Conservation (phyloP, 2,888 invertebrate species). For the Microdon myrmicae region DNA sequence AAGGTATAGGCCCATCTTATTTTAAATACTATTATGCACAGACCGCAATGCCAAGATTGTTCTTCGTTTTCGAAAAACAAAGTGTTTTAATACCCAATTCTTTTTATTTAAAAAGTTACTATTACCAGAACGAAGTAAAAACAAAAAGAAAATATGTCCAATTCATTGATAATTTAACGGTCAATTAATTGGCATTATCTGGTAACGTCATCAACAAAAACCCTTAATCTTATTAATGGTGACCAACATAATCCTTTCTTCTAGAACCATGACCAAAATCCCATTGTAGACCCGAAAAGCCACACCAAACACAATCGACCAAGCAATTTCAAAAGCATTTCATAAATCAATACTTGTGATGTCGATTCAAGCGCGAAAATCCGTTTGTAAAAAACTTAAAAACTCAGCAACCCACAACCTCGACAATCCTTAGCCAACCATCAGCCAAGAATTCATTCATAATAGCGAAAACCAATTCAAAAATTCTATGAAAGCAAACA, state of each 20-base stretch:
- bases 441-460: slow-evolving; percentile 26
- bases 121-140: no score
- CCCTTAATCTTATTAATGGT: slow-evolving; percentile 24
- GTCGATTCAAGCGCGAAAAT: slow-evolving; percentile 11
- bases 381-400: slow-evolving; percentile 24
- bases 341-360: slow-evolving; percentile 48
- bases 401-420: slow-evolving; percentile 16
- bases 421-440: background rate
- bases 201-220: slow-evolving; percentile 26
- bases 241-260: slow-evolving; percentile 26
- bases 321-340: slow-evolving; percentile 6
- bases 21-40: no score
- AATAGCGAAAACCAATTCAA: slow-evolving; percentile 2
- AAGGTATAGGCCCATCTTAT: no score
- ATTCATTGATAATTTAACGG: no score
- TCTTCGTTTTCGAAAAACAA: no score
- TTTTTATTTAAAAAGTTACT: no score
- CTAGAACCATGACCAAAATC: slow-evolving; percentile 1
- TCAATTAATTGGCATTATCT: slow-evolving; percentile 41
- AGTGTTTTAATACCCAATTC: no score
- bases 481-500: slow-evolving; percentile 13
- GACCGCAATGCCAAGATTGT: no score
- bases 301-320: slow-evolving; percentile 16
- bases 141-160: no score
- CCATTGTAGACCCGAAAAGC: slow-evolving; percentile 23